Percentiles rank a stretch among this genome's conserved stretches.
Evolutionary conservation across 2,113 vertebrate species (phyloP).

Genomic region (Apistogramma diplotaenia): DNA sequence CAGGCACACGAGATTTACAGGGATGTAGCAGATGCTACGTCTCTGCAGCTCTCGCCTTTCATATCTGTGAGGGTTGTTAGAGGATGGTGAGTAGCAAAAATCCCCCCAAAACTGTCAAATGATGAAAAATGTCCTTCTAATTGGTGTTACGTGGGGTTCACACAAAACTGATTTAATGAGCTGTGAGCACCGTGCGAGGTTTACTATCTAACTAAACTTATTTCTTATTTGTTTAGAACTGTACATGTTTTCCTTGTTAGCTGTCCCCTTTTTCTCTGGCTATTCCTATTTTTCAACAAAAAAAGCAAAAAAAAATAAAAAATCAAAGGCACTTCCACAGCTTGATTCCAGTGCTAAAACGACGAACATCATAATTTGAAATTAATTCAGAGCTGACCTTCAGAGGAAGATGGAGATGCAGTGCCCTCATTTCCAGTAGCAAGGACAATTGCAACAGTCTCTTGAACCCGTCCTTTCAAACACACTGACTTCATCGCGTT

Average conservation of each 20-base stretch:
- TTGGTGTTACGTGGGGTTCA: background rate
- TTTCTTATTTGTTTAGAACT: background rate
- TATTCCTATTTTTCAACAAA: too few relatives aligned
- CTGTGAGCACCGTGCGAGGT: background rate
- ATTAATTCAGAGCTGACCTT: background rate
- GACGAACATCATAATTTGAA: background rate
- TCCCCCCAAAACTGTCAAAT: background rate
- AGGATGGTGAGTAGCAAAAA: slow-evolving; percentile 85
- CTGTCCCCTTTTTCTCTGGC: background rate
- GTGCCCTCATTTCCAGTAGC: background rate
- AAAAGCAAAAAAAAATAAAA: background rate
- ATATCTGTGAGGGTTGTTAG: slow-evolving; percentile 85
- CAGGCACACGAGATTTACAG: slow-evolving; percentile 81
- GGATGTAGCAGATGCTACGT: slow-evolving; percentile 82
- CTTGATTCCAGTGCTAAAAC: background rate
- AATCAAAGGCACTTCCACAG: background rate
- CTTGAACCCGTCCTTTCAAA: background rate
- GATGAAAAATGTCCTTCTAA: background rate
- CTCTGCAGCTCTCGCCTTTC: slow-evolving; percentile 81
- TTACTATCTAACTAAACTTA: background rate
- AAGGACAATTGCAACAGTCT: background rate
- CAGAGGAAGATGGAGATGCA: background rate
- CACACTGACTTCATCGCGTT: background rate
- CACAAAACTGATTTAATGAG: background rate
- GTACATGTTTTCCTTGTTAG: background rate